Conservation (phyloP, 2,113 vertebrate genomes). For the Desmodus rotundus region DNA sequence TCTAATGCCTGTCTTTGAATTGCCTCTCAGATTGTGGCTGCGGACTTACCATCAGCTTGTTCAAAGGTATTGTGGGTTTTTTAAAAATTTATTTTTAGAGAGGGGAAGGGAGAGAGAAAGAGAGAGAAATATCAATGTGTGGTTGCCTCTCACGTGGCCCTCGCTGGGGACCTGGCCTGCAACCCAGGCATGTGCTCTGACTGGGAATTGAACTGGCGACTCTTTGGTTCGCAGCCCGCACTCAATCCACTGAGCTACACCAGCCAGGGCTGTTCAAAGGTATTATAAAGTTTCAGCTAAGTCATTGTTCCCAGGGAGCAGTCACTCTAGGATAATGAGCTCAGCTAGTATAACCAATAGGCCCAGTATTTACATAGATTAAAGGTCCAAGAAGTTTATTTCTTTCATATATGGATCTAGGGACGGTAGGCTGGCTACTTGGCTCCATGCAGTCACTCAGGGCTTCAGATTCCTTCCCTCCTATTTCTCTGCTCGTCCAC, state of each 20-base stretch:
- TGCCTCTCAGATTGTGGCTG: neutral
- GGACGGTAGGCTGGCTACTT: neutral
- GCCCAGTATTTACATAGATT: neutral
- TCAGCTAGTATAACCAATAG: neutral
- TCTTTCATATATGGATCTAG: neutral
- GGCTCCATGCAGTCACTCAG: neutral
- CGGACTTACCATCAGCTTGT: neutral
- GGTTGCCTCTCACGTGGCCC: too few species aligned
- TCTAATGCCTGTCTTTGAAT: neutral
- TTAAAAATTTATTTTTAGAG: too few species aligned
- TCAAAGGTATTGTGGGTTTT: neutral
- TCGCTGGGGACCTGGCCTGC: too few species aligned
- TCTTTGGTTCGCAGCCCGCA: too few species aligned
- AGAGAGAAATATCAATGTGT: too few species aligned
- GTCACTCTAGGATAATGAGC: neutral
- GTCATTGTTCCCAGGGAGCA: neutral
- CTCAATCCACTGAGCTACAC: too few species aligned
- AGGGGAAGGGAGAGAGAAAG: too few species aligned
- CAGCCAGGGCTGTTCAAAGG: neutral
- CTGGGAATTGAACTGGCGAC: too few species aligned
- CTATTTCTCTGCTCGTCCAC: neutral
- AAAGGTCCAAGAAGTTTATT: neutral
- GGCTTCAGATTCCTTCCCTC: neutral
- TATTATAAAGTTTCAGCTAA: neutral
- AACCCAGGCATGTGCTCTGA: too few species aligned